Percentiles rank a stretch among this genome's conserved stretches.
phyloP scores from a whole-genome alignment of 2,797 vertebrate species.

The Morus bassanus region DNA sequence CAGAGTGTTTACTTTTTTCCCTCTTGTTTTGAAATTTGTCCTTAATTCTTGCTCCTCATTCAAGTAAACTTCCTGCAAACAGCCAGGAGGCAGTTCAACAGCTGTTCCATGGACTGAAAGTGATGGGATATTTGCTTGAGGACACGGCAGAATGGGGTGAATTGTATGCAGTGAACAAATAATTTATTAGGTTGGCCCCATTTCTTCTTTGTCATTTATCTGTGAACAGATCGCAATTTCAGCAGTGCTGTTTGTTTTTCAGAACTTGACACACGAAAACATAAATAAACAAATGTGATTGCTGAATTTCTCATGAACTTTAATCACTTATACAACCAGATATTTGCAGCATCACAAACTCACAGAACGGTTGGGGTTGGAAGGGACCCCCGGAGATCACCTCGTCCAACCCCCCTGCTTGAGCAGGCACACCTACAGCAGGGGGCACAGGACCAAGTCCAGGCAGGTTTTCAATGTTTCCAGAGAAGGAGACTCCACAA shows the following conservation, averaged over 20 bases:
- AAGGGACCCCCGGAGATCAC: too few relatives aligned
- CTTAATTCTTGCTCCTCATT: conserved; percentile 14
- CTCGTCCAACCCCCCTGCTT: too few relatives aligned
- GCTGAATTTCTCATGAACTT: conserved; percentile 14
- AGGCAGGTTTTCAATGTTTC: too few relatives aligned
- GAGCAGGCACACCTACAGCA: too few relatives aligned
- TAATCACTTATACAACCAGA: background rate
- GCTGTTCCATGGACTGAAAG: conserved; percentile 16
- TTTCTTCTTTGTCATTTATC: conserved; percentile 54
- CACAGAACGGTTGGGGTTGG: too few relatives aligned
- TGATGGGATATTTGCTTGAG: conserved; percentile 28
- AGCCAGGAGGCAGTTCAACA: conserved; percentile 20
- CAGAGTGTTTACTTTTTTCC: background rate
- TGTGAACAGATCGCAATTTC: conserved; percentile 18
- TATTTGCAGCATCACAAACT: background rate
- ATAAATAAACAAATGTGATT: conserved; percentile 10
- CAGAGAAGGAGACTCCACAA: too few relatives aligned
- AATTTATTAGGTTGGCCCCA: conserved; percentile 57
- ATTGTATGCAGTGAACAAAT: conserved; percentile 53
- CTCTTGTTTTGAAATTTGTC: background rate
- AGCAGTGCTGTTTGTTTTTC: conserved; percentile 17
- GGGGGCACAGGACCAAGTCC: too few relatives aligned
- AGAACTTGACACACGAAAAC: background rate
- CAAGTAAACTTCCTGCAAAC: conserved; percentile 42
- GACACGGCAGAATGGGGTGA: background rate